Base-by-base conservation (phyloP, 2,888 invertebrate genomes). In the Dysmachus trigonus region DNA sequence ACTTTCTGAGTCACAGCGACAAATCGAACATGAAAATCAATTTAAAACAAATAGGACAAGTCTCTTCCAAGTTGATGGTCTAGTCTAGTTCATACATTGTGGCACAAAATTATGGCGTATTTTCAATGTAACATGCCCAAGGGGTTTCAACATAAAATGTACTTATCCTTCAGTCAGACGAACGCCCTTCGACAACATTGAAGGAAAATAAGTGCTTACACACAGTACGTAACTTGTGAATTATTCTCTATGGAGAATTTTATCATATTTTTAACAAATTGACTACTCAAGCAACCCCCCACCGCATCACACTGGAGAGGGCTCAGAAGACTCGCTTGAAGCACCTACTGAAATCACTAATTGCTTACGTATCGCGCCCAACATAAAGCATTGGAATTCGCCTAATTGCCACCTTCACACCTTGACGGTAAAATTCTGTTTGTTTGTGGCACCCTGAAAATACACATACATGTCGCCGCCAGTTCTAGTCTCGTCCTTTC, bases 401-500 rank as follows among this genome's bases (percentile, higher is more conserved):
- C 22, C 76, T 76, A 76, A 76, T 76, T 76, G 76, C 76, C 76
- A 41, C 22, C 22, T 77, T 77, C 77, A 77, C 77, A 47, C 77
- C 77, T 47, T 77, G 15, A 77, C 22, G 47, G 41, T 47, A 22
- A 51, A 77, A 77, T 15, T 51, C 30, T 77, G n/a, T 77, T 77
- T 77, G 47, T 35, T 62, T 62, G 62, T 30, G 77, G 41, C 27
- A 22, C n/a, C 47, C 77, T 77, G 47, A 27, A 77, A 77, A 77
- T n/a, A n/a, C 77, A 77, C 77, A 41, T 31, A 41, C 38, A 74
- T 18, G 41, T 10, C 38, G 41, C 8, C 13, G 10, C 62, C 22
- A 18, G 47, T 47, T n/a, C 47, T 53, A 53, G 53, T 53, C 27
- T 27, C 62, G 62, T 62, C 62, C 62, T 62, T 62, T 62, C 62